Evolutionary conservation across 1,140 invertebrate genomes (phyloP).

Genomic region (Gerris buenoi): DNA sequence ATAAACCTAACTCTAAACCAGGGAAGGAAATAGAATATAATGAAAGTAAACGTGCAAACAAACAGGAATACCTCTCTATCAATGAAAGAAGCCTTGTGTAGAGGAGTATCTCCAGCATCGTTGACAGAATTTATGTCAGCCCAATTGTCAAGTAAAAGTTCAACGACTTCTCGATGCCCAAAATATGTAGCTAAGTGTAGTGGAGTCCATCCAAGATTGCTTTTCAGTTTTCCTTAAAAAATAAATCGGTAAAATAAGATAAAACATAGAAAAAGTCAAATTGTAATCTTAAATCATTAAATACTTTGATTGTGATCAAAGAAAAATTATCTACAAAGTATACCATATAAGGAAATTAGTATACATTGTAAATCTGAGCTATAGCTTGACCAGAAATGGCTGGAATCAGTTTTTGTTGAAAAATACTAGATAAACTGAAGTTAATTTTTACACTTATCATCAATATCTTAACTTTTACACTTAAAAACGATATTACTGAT

Average conservation of each 20-base stretch:
- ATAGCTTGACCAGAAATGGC: too few species aligned
- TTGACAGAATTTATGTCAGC: conserved; percentile 48
- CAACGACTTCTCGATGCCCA: conserved; percentile 37
- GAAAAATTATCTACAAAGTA: too few species aligned
- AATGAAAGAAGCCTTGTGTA: conserved; percentile 42
- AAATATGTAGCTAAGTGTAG: conserved; percentile 48
- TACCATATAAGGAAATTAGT: background rate
- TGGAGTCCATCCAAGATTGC: conserved; percentile 43
- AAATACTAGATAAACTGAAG: too few species aligned
- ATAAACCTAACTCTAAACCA: too few species aligned
- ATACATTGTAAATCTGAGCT: too few species aligned
- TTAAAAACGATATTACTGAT: too few species aligned
- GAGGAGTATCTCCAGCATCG: conserved; percentile 41
- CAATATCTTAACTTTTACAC: too few species aligned
- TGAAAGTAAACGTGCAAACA: too few species aligned
- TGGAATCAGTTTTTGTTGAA: too few species aligned
- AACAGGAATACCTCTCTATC: conserved; percentile 44
- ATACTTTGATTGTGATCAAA: too few species aligned
- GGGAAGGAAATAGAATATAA: too few species aligned
- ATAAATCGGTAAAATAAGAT: conserved; percentile 15
- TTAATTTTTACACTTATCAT: too few species aligned
- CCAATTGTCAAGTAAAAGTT: conserved; percentile 36
- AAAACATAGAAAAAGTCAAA: background rate
- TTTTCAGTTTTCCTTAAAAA: conserved; percentile 30
- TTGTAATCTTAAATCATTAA: background rate